phyloP scores from a whole-genome alignment of 2,797 vertebrate species.

The Picus viridis region DNA sequence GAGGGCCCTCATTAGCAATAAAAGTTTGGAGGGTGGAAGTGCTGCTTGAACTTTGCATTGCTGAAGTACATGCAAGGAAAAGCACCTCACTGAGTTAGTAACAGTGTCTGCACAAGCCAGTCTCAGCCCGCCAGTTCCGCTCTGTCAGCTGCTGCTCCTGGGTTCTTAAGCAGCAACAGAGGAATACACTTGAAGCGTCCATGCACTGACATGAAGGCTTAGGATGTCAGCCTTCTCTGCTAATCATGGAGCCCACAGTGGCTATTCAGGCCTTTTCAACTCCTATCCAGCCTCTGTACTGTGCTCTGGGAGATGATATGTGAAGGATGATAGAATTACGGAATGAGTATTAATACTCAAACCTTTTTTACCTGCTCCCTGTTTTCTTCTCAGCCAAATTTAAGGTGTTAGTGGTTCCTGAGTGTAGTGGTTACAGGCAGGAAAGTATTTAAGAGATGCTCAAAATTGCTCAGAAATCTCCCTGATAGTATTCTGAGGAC shows the following conservation, averaged over 20 bases:
- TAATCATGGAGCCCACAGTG: background rate
- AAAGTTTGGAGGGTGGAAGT: conserved; percentile 12
- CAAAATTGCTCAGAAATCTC: background rate
- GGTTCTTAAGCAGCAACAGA: background rate
- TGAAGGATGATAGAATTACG: background rate
- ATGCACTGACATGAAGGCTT: background rate
- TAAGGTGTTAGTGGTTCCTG: background rate
- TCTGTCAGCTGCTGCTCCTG: rapidly evolving
- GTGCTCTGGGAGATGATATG: background rate
- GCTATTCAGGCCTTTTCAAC: background rate
- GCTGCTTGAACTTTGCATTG: conserved; percentile 6
- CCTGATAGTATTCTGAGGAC: background rate
- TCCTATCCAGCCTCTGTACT: background rate
- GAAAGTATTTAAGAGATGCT: background rate
- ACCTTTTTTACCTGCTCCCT: background rate
- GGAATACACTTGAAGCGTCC: background rate
- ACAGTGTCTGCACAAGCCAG: background rate
- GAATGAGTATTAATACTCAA: background rate
- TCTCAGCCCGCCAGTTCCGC: background rate
- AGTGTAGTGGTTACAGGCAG: background rate
- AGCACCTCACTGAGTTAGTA: background rate
- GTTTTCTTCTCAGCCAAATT: background rate
- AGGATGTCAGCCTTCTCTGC: background rate
- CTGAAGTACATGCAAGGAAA: background rate
- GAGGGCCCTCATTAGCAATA: conserved; percentile 44